phyloP scores from a whole-genome alignment of 2,113 vertebrate genomes.

The Procavia capensis region DNA sequence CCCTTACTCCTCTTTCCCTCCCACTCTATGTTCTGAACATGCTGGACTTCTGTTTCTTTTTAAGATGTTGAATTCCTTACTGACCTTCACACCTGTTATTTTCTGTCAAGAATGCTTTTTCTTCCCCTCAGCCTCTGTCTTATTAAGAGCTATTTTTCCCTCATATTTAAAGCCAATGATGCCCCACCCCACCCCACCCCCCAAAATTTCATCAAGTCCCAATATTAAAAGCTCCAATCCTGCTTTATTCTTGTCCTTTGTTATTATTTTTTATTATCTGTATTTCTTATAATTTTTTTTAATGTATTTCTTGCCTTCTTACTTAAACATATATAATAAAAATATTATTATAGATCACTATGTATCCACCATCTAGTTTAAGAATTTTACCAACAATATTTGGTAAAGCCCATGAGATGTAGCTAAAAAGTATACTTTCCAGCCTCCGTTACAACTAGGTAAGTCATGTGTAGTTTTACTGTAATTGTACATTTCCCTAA shows the following conservation, averaged over 20 bases:
- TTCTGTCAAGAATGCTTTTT: not conserved
- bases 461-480: not conserved
- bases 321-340: not conserved
- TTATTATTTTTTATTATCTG: no score
- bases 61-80: not conserved
- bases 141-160: not conserved
- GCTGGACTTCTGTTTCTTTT: not conserved
- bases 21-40: not conserved
- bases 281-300: no score
- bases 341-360: not conserved
- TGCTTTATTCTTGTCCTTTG: not conserved
- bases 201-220: not conserved
- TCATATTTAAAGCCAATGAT: not conserved
- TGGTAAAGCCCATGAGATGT: not conserved
- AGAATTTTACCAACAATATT: not conserved
- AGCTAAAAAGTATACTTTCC: not conserved
- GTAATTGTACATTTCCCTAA: not conserved
- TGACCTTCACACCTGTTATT: not conserved
- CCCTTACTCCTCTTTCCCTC: not conserved
- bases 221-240: not conserved
- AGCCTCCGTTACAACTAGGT: not conserved
- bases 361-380: not conserved
- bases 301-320: not conserved
- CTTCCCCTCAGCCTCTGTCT: not conserved
- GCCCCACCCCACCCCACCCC: no score